Percentiles rank a stretch among this genome's conserved stretches.
These are phyloP conservation scores for Prinia subflava DNA, from an alignment of 2,113 vertebrate genomes.

Conservation along the genomic window DNA sequence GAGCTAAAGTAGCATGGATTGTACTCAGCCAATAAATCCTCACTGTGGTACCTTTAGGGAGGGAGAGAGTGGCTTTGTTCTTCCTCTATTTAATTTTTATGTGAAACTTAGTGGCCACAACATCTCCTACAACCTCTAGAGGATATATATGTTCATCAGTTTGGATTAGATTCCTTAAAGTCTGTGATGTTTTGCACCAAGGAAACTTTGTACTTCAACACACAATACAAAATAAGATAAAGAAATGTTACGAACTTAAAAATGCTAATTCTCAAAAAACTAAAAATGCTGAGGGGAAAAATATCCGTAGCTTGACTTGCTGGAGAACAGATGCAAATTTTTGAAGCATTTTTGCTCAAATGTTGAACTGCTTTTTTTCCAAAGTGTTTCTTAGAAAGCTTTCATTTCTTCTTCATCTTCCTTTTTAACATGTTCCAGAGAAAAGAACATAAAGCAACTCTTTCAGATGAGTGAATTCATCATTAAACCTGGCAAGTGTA, in stretches of 20 bases:
- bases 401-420: neutral
- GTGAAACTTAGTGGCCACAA: neutral
- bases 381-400: conserved; percentile 2
- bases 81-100: neutral
- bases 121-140: neutral
- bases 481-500: neutral
- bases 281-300: neutral
- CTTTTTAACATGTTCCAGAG: neutral
- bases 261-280: neutral
- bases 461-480: neutral
- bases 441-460: neutral
- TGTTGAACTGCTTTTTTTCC: neutral
- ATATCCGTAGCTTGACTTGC: neutral
- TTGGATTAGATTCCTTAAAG: neutral
- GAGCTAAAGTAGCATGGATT: neutral
- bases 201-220: neutral
- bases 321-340: conserved; percentile 16
- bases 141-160: neutral
- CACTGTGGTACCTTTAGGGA: neutral
- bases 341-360: neutral
- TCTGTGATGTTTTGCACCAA: neutral
- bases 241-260: neutral
- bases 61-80: neutral
- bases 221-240: neutral
- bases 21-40: neutral